Evolutionary conservation across 1,140 invertebrate genomes (phyloP), one percentile per base, ranked within the genome.

Genomic region (Drosophila ohnishii): DNA sequence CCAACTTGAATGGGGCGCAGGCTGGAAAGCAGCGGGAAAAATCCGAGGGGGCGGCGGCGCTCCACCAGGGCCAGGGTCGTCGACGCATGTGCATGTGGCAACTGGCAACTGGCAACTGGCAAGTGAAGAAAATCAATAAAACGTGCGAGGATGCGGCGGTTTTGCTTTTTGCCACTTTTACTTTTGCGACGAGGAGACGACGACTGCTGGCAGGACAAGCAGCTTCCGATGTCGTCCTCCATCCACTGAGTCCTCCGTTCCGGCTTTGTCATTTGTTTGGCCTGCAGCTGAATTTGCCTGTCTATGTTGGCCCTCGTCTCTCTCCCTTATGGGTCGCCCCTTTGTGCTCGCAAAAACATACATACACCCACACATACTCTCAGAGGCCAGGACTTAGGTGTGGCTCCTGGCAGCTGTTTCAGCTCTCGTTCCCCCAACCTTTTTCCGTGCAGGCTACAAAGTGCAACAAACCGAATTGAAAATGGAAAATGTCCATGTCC

Each of bases 221-320:
- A 88, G 77, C 58, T 87, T 87, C 80, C 84, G 85, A 63, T 78
- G 67, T 66, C 70, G 69, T 53, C 81, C 60, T 50, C 55, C 39
- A 55, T n/a, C 66, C 47, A 16, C 50, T n/a, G 44, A 25, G n/a
- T 37, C 51, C 67, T 39, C 30, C 61, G 37, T 58, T 70, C 64
- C 55, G 66, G 77, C 80, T 88, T 89, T 88, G 84, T 88, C 80
- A 88, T 84, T 88, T 84, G 84, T 88, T 88, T 88, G 70, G 84
- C 84, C 85, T 83, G 84, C 84, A 88, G 84, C 84, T 84, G 87
- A 88, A 88, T 84, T 88, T 83, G 84, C 84, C 67, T 87, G 71
- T 73, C 83, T 66, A 65, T 69, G 65, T 69, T 69, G 37, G 47
- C 28, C 63, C 45, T 60, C 42, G 62, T n/a, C 14, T n/a, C 14